phyloP scores from a whole-genome alignment of 1,140 invertebrate species.

The Drosophila setifemur region DNA sequence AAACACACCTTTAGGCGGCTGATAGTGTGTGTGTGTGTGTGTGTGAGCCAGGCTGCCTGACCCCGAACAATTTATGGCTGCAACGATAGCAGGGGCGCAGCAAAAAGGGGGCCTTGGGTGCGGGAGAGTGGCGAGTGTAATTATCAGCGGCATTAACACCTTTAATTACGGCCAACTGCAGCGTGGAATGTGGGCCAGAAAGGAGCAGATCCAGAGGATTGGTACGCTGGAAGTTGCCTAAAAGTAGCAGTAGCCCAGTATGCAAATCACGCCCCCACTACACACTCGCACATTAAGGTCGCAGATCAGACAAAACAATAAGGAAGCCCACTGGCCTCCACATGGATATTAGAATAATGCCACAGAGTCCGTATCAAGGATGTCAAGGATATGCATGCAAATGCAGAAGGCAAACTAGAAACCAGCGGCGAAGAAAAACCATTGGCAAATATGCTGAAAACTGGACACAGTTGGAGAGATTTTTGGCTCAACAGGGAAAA shows the following conservation, averaged over 20 bases:
- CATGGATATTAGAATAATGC: constrained; percentile 72
- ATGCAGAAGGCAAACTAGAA: constrained; percentile 27
- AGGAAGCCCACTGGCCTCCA: constrained; percentile 20
- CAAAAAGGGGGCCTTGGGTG: background rate
- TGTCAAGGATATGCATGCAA: constrained; percentile 60
- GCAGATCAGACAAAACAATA: constrained; percentile 62
- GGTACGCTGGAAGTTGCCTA: background rate
- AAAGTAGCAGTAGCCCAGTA: constrained; percentile 31
- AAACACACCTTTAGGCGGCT: constrained; percentile 54
- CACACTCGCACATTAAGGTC: constrained; percentile 39
- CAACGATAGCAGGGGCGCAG: constrained; percentile 46
- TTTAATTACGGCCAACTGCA: constrained; percentile 65
- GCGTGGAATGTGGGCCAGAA: constrained; percentile 62
- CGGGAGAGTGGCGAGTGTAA: constrained; percentile 44
- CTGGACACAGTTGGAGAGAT: constrained; percentile 14
- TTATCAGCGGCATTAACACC: constrained; percentile 75
- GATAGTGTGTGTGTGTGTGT: constrained; percentile 16
- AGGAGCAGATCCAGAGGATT: background rate
- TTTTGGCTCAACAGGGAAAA: background rate
- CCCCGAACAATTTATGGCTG: constrained; percentile 62
- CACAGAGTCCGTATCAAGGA: constrained; percentile 55
- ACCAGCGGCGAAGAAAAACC: constrained; percentile 38
- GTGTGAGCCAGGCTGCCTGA: constrained; percentile 26
- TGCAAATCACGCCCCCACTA: constrained; percentile 34
- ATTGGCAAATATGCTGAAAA: constrained; percentile 62